Conservation (phyloP, 2,113 vertebrate genomes). For the Lethenteron reissneri region DNA sequence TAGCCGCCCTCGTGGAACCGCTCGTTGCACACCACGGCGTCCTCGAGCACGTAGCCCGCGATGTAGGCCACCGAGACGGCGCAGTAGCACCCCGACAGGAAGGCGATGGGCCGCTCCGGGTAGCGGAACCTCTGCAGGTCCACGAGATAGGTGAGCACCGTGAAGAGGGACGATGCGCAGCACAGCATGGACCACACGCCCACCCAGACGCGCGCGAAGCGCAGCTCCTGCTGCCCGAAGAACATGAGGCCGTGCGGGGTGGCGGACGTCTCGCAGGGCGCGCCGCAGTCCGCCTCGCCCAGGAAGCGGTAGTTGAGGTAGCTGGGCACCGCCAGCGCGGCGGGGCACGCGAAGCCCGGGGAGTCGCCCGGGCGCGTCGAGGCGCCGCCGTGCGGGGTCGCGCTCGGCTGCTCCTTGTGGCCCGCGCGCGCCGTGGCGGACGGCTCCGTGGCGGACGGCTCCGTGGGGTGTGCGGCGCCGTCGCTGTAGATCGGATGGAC, state of each 20-base stretch:
- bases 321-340: slow-evolving; percentile 60
- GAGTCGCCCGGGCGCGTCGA: slow-evolving; percentile 21
- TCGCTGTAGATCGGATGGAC: slow-evolving; percentile 79
- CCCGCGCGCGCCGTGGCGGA: slow-evolving; percentile 23
- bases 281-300: slow-evolving; percentile 56
- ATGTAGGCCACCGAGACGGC: slow-evolving; percentile 77
- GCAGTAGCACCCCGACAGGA: slow-evolving; percentile 72
- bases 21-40: slow-evolving; percentile 72
- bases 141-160: slow-evolving; percentile 78
- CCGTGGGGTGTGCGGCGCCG: slow-evolving; percentile 40
- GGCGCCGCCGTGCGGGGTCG: slow-evolving; percentile 10
- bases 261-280: slow-evolving; percentile 55
- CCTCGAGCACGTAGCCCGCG: slow-evolving; percentile 64
- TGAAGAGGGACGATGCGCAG: slow-evolving; percentile 70
- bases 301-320: slow-evolving; percentile 85
- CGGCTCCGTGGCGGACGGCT: slow-evolving; percentile 28
- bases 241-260: slow-evolving; percentile 76
- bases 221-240: slow-evolving; percentile 58
- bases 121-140: slow-evolving; percentile 93
- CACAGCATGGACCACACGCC: slow-evolving; percentile 90
- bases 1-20: slow-evolving; percentile 40
- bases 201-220: slow-evolving; percentile 73
- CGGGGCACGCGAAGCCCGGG: slow-evolving; percentile 41
- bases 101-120: slow-evolving; percentile 88
- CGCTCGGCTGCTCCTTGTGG: neutral